Evolutionary conservation across 92 coral and sea anemone genomes (phyloP).

Genomic region (Pocillopora grandis): DNA sequence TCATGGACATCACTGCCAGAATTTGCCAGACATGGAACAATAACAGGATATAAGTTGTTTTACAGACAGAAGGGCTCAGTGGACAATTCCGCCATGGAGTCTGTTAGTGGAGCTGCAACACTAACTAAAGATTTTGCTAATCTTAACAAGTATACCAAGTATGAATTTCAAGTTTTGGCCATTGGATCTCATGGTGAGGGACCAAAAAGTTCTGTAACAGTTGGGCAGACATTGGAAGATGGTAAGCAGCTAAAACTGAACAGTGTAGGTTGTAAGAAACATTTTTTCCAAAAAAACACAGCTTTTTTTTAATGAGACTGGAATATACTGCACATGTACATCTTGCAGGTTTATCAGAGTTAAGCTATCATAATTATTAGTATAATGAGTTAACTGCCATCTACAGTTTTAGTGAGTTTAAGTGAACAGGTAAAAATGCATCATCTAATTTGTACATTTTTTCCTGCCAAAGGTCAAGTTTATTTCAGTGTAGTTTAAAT

Average conservation of each 20-base stretch:
- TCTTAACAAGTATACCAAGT: neutral
- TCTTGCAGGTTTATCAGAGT: no score
- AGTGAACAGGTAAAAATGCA: no score
- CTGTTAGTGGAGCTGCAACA: neutral
- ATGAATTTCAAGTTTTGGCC: constrained; percentile 34
- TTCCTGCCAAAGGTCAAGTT: neutral
- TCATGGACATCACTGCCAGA: constrained; percentile 28
- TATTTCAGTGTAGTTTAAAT: neutral
- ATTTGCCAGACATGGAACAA: constrained; percentile 18
- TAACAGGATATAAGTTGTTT: neutral
- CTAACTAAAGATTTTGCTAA: neutral
- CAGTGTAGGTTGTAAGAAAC: neutral
- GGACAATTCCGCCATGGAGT: no score
- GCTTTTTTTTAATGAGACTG: no score
- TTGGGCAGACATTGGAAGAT: neutral
- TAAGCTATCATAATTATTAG: no score
- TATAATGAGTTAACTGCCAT: no score
- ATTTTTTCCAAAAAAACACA: neutral
- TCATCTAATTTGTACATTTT: no score
- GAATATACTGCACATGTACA: no score
- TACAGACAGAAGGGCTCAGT: neutral
- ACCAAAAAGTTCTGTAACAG: neutral
- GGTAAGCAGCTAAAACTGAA: neutral
- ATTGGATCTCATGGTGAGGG: constrained; percentile 23
- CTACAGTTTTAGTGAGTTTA: no score